Evolutionary conservation across 1,140 invertebrate genomes (phyloP).

Genomic region (Scaptomyza montana): DNA sequence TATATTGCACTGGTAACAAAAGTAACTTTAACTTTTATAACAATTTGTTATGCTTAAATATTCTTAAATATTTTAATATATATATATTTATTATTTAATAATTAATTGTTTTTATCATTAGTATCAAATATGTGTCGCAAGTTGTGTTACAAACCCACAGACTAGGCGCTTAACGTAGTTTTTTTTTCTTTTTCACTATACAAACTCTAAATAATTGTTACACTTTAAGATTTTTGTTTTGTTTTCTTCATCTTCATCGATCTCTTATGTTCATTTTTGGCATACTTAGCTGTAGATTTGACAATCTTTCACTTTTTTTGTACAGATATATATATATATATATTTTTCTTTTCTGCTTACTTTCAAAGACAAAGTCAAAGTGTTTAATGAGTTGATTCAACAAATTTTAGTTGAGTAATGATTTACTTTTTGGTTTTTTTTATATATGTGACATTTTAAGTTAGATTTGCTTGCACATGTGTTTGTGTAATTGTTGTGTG

Average conservation of each 20-base stretch:
- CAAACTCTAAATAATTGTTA: constrained; percentile 80
- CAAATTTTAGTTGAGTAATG: constrained; percentile 51
- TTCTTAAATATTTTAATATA: constrained; percentile 51
- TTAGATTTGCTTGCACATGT: constrained; percentile 41
- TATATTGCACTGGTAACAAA: constrained; percentile 80
- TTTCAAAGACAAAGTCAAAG: constrained; percentile 50
- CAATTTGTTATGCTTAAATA: constrained; percentile 69
- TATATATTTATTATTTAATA: constrained; percentile 63
- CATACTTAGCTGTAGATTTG: constrained; percentile 82
- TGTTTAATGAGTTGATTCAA: constrained; percentile 58
- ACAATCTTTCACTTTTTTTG: constrained; percentile 58
- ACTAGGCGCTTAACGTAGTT: constrained; percentile 68
- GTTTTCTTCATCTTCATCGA: constrained; percentile 22
- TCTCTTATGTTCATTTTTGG: constrained; percentile 66
- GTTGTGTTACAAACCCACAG: constrained; percentile 47
- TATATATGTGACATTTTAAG: constrained; percentile 18
- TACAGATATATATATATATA: constrained; percentile 51
- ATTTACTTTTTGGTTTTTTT: constrained; percentile 27
- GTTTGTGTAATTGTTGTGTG: constrained; percentile 17
- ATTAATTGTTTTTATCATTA: constrained; percentile 71
- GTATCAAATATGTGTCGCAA: constrained; percentile 72
- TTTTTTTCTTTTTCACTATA: constrained; percentile 62
- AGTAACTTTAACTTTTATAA: constrained; percentile 79
- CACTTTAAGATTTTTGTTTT: constrained; percentile 34
- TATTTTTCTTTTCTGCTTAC: constrained; percentile 42